A percentile compares a stretch with the other conserved stretches of the same genome.
phyloP scores from a whole-genome alignment of 2,113 vertebrate species.

The Picathartes gymnocephalus region DNA sequence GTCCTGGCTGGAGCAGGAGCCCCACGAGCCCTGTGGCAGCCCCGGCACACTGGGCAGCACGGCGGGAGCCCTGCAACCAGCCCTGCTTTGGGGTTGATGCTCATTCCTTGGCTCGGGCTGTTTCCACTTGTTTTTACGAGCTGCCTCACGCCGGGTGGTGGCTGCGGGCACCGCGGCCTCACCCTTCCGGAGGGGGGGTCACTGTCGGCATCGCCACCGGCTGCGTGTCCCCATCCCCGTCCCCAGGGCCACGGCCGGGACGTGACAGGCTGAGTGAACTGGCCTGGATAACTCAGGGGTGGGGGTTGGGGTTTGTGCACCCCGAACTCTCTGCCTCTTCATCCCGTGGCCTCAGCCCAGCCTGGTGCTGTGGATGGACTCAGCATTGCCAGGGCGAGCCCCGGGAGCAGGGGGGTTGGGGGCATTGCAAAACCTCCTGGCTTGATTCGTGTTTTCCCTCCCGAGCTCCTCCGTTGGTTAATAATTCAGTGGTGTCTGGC shows the following conservation, averaged over 20 bases:
- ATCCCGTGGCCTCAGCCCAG: fast-evolving
- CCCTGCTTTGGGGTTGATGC: background rate
- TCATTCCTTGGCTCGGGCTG: background rate
- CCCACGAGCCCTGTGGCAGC: fast-evolving
- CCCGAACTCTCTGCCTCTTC: background rate
- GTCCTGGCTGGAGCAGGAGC: background rate
- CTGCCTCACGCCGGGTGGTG: background rate
- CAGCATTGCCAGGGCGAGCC: fast-evolving
- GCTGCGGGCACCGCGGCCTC: background rate
- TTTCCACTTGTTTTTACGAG: background rate
- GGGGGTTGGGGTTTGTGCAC: background rate
- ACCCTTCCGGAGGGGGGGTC: background rate
- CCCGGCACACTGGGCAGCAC: fast-evolving
- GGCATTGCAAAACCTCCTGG: conserved; percentile 10
- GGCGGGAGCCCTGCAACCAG: fast-evolving
- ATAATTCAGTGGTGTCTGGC: background rate
- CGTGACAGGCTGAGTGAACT: fast-evolving
- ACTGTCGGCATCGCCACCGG: fast-evolving
- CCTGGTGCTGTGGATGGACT: background rate
- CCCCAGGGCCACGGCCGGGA: background rate
- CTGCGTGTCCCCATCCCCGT: background rate
- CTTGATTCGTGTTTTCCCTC: background rate
- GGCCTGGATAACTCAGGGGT: fast-evolving
- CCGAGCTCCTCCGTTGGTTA: background rate
- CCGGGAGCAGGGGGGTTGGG: background rate